Conservation (phyloP, 2,888 invertebrate genomes). For the Byasa hedistus region DNA sequence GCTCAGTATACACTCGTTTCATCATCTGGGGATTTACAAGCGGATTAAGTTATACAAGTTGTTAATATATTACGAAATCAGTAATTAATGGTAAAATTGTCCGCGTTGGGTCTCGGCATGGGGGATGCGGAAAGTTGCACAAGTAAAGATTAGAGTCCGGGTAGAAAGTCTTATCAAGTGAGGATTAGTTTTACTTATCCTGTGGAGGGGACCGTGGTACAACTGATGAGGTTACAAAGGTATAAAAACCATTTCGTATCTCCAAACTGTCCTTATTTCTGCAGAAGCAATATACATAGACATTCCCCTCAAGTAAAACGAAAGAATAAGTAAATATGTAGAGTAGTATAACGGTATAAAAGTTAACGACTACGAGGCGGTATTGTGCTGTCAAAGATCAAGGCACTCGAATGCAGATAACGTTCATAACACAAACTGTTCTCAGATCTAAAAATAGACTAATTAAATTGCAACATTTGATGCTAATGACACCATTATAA, state of each 20-base stretch:
- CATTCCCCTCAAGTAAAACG: no score
- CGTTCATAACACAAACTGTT: conserved; percentile 12
- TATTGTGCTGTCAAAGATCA: conserved; percentile 28
- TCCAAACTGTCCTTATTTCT: no score
- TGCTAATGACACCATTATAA: not conserved
- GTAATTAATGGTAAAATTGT: no score
- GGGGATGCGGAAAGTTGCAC: no score
- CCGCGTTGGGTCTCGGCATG: no score
- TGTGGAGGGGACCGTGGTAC: no score
- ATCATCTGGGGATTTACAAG: conserved; percentile 20
- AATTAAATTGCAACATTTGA: conserved; percentile 7
- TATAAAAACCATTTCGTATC: no score
- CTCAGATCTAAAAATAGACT: conserved; percentile 16
- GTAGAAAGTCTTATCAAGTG: no score
- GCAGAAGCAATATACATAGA: no score
- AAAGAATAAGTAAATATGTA: not conserved
- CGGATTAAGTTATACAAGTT: conserved; percentile 14
- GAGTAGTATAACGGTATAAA: conserved; percentile 16
- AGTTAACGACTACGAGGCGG: conserved; percentile 28
- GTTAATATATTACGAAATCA: not conserved
- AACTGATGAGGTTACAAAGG: no score
- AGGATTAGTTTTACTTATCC: no score
- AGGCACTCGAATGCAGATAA: conserved; percentile 22
- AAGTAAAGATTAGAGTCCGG: no score
- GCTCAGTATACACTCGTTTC: conserved; percentile 8